Evolutionary conservation across 2,797 vertebrate genomes (phyloP).

Genomic region (Helarctos malayanus): DNA sequence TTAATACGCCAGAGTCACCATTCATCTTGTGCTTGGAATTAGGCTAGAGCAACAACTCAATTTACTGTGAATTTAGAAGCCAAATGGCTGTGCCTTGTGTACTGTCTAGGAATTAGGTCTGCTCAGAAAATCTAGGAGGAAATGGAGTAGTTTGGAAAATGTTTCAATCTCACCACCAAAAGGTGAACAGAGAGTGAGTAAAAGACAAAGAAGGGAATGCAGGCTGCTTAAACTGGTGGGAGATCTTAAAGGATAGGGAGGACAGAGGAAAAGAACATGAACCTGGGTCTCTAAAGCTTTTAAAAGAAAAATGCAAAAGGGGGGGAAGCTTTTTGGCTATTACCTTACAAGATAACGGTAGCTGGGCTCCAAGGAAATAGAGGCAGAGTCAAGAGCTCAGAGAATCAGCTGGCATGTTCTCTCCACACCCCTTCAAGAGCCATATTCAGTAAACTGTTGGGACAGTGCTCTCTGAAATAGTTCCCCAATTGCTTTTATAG

Average conservation of each 20-base stretch:
- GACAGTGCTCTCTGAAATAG: background rate
- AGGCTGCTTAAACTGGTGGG: background rate
- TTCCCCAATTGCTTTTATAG: background rate
- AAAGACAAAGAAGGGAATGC: conserved; percentile 4
- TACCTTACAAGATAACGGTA: background rate
- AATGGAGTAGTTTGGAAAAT: background rate
- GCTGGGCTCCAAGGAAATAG: background rate
- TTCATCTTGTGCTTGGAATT: background rate
- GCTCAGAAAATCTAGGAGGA: background rate
- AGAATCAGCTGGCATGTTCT: background rate
- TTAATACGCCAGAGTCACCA: background rate
- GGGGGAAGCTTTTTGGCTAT: background rate
- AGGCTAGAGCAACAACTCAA: background rate
- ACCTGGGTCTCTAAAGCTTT: background rate
- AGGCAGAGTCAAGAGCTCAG: background rate
- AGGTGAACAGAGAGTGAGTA: background rate
- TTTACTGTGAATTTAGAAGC: background rate
- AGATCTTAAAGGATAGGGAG: background rate
- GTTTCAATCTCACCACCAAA: background rate
- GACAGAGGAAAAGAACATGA: background rate
- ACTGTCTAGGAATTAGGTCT: background rate
- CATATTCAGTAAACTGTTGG: background rate
- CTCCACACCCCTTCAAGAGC: background rate
- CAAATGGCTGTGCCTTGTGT: background rate
- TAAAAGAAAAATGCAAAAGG: background rate